phyloP scores from a whole-genome alignment of 1,140 invertebrate species.

The Aphelenchoides avenae region DNA sequence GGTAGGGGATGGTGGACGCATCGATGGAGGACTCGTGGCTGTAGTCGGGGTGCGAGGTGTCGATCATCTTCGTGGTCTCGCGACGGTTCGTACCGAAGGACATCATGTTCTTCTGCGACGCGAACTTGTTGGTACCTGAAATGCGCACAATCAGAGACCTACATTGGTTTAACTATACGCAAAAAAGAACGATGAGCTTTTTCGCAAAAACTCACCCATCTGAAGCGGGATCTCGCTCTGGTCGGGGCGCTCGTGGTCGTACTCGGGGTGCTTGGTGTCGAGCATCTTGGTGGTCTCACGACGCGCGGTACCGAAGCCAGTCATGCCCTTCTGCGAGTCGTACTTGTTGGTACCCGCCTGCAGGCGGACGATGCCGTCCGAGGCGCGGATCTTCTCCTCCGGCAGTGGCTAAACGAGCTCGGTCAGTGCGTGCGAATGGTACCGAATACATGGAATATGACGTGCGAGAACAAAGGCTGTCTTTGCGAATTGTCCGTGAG shows the following conservation, averaged over 20 bases:
- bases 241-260: constrained; percentile 55
- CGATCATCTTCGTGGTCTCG: constrained; percentile 55
- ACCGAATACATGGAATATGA: too few species aligned
- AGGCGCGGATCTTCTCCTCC: constrained; percentile 59
- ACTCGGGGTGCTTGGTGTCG: constrained; percentile 56
- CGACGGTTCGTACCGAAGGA: constrained; percentile 57
- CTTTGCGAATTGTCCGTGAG: too few species aligned
- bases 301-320: constrained; percentile 52
- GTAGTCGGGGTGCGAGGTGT: constrained; percentile 46
- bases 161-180: not conserved
- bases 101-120: constrained; percentile 59
- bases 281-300: constrained; percentile 58
- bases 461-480: too few species aligned
- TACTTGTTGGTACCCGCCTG: constrained; percentile 59
- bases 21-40: constrained; percentile 50
- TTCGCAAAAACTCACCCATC: constrained; percentile 27
- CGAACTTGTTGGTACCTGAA: constrained; percentile 55
- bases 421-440: too few species aligned
- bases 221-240: constrained; percentile 55
- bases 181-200: not conserved
- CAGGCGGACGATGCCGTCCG: constrained; percentile 58
- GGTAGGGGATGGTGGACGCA: constrained; percentile 53
- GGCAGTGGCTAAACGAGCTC: constrained; percentile 55
- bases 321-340: constrained; percentile 50
- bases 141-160: too few species aligned